phyloP scores from a whole-genome alignment of 2,888 invertebrate genomes.

The Protodeltote pygarga region DNA sequence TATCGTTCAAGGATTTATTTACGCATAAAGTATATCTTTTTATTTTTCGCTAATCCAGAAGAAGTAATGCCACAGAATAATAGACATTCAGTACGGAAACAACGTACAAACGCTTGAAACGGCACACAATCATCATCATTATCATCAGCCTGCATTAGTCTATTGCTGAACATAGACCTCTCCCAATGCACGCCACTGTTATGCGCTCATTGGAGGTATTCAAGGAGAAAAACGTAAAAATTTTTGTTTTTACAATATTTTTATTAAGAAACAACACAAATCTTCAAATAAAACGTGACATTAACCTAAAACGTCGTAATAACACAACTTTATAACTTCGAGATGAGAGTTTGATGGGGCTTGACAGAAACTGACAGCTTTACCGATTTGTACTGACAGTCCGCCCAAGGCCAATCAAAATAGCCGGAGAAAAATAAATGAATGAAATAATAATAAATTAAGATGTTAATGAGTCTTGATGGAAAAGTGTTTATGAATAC shows the following conservation, averaged over 20 bases:
- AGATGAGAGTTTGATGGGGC: slow-evolving; percentile 1
- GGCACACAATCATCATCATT: too few relatives aligned
- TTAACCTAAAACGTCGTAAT: too few relatives aligned
- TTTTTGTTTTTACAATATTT: too few relatives aligned
- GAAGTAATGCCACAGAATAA: too few relatives aligned
- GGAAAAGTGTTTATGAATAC: slow-evolving; percentile 3
- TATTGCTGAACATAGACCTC: too few relatives aligned
- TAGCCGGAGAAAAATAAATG: background rate
- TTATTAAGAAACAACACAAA: too few relatives aligned
- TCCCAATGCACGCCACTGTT: too few relatives aligned
- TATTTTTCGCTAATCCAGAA: too few relatives aligned
- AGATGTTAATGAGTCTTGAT: slow-evolving; percentile 3
- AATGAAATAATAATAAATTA: slow-evolving; percentile 16
- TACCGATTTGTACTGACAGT: slow-evolving; percentile 4
- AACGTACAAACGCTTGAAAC: background rate
- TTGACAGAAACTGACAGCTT: slow-evolving; percentile 2
- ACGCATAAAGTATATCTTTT: background rate
- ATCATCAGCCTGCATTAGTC: too few relatives aligned
- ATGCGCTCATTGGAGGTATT: too few relatives aligned
- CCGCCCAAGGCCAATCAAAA: slow-evolving; percentile 6
- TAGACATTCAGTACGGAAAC: background rate
- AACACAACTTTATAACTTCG: background rate
- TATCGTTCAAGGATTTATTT: slow-evolving; percentile 6
- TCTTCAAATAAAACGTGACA: too few relatives aligned
- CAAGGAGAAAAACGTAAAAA: too few relatives aligned